Evolutionary conservation across 2,113 vertebrate genomes (phyloP).

Genomic region (Phrynosoma platyrhinos): DNA sequence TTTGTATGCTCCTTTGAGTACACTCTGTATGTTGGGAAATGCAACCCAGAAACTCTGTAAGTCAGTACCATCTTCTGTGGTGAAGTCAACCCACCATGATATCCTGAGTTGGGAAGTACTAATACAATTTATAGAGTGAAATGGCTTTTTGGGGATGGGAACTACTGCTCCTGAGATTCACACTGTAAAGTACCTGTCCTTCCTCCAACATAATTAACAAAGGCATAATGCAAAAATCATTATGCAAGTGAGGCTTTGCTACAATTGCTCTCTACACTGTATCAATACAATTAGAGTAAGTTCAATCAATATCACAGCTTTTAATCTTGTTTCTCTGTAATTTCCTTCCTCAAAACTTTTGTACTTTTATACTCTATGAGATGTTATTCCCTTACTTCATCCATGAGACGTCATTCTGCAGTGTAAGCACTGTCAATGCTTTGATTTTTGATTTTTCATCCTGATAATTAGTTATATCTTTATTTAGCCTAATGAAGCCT

Average conservation of each 20-base stretch:
- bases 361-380: neutral
- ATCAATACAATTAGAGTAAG: neutral
- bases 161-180: neutral
- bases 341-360: neutral
- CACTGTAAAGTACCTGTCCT: neutral
- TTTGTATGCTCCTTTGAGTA: neutral
- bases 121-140: neutral
- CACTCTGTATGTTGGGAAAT: neutral
- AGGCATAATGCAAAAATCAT: neutral
- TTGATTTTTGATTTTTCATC: neutral
- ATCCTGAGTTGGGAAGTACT: neutral
- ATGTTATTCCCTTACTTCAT: slow-evolving; percentile 1
- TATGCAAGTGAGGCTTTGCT: neutral
- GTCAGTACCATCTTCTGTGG: neutral
- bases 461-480: neutral
- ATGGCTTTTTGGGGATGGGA: neutral
- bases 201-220: neutral
- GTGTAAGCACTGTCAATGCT: neutral
- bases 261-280: neutral
- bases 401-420: neutral
- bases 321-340: neutral
- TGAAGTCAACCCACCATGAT: neutral
- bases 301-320: neutral
- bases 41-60: neutral
- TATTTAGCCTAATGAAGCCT: slow-evolving; percentile 3